A percentile compares a stretch with the other conserved stretches of the same genome.
These are phyloP conservation scores for Lycophotia porphyrea DNA, from an alignment of 2,888 invertebrate genomes.

Conservation along the genomic window DNA sequence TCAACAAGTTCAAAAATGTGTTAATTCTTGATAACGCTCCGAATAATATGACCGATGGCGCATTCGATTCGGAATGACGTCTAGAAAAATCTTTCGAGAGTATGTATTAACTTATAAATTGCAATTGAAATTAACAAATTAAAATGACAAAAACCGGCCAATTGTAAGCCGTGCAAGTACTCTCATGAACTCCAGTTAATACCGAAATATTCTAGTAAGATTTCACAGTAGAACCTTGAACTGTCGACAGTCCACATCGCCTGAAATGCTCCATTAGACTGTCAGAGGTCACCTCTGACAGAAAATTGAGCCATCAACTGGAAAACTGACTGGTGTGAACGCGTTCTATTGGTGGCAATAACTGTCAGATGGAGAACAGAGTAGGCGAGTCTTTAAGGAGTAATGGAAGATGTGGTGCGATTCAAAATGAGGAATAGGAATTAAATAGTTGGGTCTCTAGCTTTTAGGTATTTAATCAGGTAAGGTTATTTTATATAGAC, in stretches of 20 bases:
- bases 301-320: conserved; percentile 42
- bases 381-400: conserved; percentile 15
- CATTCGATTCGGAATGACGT: no score
- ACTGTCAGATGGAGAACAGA: conserved; percentile 23
- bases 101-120: no score
- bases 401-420: neutral
- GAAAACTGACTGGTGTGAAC: conserved; percentile 31
- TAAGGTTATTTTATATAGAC: neutral
- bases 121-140: no score
- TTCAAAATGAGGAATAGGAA: neutral
- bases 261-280: conserved; percentile 46
- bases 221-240: neutral
- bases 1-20: no score
- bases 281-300: conserved; percentile 44
- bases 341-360: conserved; percentile 25
- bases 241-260: conserved; percentile 37
- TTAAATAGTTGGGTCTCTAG: neutral
- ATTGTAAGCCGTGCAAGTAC: no score
- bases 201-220: conserved; percentile 41
- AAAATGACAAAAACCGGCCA: no score
- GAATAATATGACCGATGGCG: no score
- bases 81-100: no score
- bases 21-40: no score
- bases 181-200: conserved; percentile 6
- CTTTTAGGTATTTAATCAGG: neutral